Conservation (phyloP, 2,113 vertebrate species). For the Anguilla rostrata region DNA sequence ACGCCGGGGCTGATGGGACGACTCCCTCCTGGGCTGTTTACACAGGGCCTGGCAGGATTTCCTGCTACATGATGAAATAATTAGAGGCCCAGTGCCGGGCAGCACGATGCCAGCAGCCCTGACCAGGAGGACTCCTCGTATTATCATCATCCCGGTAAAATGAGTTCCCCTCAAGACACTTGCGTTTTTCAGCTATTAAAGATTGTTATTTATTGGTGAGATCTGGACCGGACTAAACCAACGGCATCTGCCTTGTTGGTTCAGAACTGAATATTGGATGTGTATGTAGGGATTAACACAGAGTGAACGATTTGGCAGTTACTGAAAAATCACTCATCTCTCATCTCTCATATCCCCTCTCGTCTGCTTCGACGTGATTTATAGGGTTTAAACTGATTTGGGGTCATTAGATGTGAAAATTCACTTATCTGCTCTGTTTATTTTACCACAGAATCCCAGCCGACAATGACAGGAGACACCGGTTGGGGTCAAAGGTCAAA, state of each 20-base stretch:
- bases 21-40: slow-evolving; percentile 81
- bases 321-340: background rate
- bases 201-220: background rate
- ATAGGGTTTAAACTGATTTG: background rate
- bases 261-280: too few relatives aligned
- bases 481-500: background rate
- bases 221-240: background rate
- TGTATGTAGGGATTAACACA: background rate
- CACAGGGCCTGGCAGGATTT: slow-evolving; percentile 83
- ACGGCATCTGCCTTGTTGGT: background rate
- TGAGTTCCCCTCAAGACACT: slow-evolving; percentile 25
- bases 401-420: background rate
- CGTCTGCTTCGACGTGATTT: background rate
- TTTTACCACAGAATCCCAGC: background rate
- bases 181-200: slow-evolving; percentile 19
- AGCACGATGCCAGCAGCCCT: slow-evolving; percentile 35
- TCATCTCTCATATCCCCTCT: background rate
- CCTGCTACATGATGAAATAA: slow-evolving; percentile 90
- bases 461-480: slow-evolving; percentile 2
- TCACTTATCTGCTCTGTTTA: slow-evolving; percentile 8
- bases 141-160: slow-evolving; percentile 35
- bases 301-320: background rate
- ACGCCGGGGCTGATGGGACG: slow-evolving; percentile 76
- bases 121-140: slow-evolving; percentile 7
- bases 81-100: slow-evolving; percentile 72